A percentile compares a stretch with the other conserved stretches of the same genome.
phyloP scores from a whole-genome alignment of 2,113 vertebrate species.

The Steatornis caripensis region DNA sequence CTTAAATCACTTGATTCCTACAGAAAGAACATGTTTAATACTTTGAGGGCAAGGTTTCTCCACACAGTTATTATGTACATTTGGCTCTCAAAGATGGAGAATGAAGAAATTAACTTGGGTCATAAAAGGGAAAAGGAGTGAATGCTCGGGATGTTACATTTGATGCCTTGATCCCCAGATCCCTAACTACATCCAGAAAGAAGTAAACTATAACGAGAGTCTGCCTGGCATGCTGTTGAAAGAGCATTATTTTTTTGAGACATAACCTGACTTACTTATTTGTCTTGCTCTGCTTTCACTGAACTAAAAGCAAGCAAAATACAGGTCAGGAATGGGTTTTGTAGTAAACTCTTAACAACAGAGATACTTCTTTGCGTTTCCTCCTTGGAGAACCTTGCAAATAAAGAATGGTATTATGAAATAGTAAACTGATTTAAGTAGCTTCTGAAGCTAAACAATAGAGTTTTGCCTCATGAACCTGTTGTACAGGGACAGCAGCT shows the following conservation, averaged over 20 bases:
- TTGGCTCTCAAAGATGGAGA: not conserved
- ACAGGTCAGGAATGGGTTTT: not conserved
- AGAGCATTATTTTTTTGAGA: not conserved
- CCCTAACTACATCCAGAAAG: not conserved
- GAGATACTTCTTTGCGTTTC: not conserved
- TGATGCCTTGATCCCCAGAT: not conserved
- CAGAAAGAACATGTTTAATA: not conserved
- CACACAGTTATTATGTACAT: not conserved
- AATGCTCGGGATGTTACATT: not conserved
- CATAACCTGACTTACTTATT: not conserved
- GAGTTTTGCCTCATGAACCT: not conserved
- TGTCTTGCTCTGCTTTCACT: not conserved
- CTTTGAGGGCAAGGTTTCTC: not conserved
- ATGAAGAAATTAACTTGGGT: not conserved
- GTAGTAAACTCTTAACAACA: not conserved
- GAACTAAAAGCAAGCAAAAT: not conserved
- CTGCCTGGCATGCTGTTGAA: not conserved
- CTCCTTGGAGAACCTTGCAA: not conserved
- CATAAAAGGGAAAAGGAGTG: not conserved
- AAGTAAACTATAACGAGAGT: not conserved
- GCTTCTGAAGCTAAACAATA: not conserved
- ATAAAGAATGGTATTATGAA: not conserved
- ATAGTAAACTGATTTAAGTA: not conserved
- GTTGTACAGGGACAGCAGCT: not conserved
- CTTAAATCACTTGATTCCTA: not conserved